Base-by-base conservation (phyloP, 2,888 invertebrate genomes). In the Callyntrura guangdongensis region DNA sequence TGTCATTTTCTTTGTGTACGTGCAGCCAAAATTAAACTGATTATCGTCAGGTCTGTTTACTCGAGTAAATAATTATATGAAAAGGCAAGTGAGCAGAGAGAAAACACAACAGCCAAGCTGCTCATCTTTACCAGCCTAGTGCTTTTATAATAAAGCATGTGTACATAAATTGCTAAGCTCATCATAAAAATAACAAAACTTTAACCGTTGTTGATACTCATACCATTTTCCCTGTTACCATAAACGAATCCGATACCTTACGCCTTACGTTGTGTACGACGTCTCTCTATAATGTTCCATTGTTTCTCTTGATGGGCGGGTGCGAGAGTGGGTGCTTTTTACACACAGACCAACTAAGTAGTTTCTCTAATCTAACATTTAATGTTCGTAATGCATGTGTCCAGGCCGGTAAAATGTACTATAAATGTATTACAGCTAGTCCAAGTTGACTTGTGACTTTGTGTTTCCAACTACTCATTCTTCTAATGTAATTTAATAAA, bases 401-500 rank as follows among this genome's bases (percentile, higher is more conserved):
- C 89, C 89, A 67, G 77, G 53, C 79, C 74, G 84, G 83, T 89
- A 89, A 84, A 89, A 89, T 61, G 89, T 89, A 89, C 84, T 89
- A 89, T 84, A 89, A 89, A 89, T 89, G 84, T 89, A 84, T 77
- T 89, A 89, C 64, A 59, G 67, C 77, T 61, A 88, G 89, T 89
- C 61, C 11, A 53, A 89, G 89, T 89, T 89, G 89, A 89, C 89
- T 89, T 84, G 84, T 67, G 89, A 84, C 89, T 89, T 69, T 84
- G 72, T 67, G 67, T 88, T 82, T 72, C 72, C 72, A 72, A 72
- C 88, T 81, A 82, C 81, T 88, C 88, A 88, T 88, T 88, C 88
- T 89, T 89, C 89, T 84, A 89, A 89, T 84, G 89, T 89, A 89
- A 89, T 89, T 89, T 89, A 89, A 89, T 89, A 84, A 89, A 89